Base-by-base conservation (phyloP, 1,140 invertebrate genomes). In the Brachionus asplanchnoidis region DNA sequence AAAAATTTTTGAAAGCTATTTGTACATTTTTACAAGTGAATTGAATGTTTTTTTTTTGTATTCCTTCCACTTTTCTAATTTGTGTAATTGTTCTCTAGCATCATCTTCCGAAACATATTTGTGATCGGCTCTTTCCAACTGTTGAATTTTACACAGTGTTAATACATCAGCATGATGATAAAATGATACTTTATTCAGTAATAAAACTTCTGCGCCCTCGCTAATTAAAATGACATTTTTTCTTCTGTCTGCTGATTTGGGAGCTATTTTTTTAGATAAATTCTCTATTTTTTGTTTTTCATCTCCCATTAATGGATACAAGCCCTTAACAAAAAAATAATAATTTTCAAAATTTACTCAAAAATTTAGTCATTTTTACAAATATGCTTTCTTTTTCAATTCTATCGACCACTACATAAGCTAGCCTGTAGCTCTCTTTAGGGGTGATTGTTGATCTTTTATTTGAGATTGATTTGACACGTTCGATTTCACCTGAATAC, bases 41-140 rank as follows among this genome's bases (percentile, higher is more conserved):
- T 28, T 82, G n/a, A 65, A 82, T 6, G 65, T 26, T 12, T 60
- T 65, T 44, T 82, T 60, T 82, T 82, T 82, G 32, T 65, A 82
- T 20, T 60, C 53, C 12, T 60, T 60, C 79, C 79, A 82, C 40
- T 68, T 82, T 26, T 82, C 79, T 14, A 44, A 28, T 42, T 82
- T 65, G 20, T 82, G 12, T 28, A 82, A 68, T 26, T 82, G 36
- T 46, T 82, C 36, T 9, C 79, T 60, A 26, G 53, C 79, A 14
- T 82, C 65, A 17, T 82, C 36, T 68, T 82, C 79, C 3, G 53
- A 60, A 14, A 66, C 42, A 46, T 82, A 82, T 60, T 65, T 60
- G 3, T 65, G 40, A n/a, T 82, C 79, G 6, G 36, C 8, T 44
- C 60, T 20, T 11, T 60, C 79, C 53, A 68, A 40, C 36, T 65